Conservation (phyloP, 2,888 invertebrate genomes). For the Arge pagana region DNA sequence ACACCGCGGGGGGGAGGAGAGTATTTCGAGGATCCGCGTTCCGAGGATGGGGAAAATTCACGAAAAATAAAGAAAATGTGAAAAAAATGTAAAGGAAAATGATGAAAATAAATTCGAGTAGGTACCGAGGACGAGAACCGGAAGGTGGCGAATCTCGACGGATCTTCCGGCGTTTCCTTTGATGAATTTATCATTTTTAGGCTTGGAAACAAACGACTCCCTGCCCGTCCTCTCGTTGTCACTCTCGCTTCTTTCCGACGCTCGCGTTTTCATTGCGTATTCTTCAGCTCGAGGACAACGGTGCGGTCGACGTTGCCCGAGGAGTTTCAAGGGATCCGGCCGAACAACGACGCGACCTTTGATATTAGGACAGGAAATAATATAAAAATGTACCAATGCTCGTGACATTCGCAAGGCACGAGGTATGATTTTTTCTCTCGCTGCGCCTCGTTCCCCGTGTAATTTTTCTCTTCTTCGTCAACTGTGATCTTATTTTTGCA, state of each 20-base stretch:
- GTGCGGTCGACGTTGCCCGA: neutral
- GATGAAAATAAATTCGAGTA: neutral
- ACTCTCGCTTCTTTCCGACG: no score
- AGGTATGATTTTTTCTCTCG: no score
- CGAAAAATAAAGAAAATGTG: neutral
- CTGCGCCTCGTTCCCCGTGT: no score
- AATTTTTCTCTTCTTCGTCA: no score
- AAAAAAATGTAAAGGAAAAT: neutral
- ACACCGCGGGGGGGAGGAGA: neutral
- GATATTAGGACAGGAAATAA: no score
- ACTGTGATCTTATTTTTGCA: no score
- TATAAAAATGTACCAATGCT: no score
- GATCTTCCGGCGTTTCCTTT: conserved; percentile 2
- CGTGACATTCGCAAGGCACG: no score
- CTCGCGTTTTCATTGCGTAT: no score
- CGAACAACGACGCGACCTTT: no score
- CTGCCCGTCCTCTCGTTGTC: neutral
- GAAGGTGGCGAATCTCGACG: conserved; percentile 10
- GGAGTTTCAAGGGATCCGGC: no score
- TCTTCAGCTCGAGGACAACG: neutral
- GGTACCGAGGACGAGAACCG: neutral
- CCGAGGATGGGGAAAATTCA: neutral
- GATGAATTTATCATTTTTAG: conserved; percentile 14
- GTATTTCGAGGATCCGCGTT: neutral
- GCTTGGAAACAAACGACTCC: conserved; percentile 6